phyloP scores from a whole-genome alignment of 2,797 vertebrate species.

The Ctenopoma multispine region DNA sequence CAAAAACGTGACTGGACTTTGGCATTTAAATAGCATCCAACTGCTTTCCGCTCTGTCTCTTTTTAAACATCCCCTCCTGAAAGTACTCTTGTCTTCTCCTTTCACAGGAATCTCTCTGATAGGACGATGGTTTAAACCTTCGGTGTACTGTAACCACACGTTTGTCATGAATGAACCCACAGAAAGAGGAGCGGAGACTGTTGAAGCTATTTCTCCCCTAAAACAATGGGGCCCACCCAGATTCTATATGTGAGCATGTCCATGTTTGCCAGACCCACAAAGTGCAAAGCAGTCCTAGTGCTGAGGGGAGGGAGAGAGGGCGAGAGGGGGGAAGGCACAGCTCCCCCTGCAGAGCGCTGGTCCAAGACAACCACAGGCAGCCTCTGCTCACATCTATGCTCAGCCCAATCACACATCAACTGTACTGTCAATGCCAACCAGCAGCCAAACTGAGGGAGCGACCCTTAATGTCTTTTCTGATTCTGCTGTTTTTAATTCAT shows the following conservation, averaged over 20 bases:
- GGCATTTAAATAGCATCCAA: slow-evolving; percentile 45
- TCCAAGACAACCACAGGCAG: slow-evolving; percentile 57
- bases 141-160: slow-evolving; percentile 42
- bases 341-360: slow-evolving; percentile 56
- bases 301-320: slow-evolving; percentile 24
- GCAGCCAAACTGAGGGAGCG: slow-evolving; percentile 55
- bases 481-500: slow-evolving; percentile 69
- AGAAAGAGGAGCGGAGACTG: slow-evolving; percentile 18
- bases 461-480: slow-evolving; percentile 57
- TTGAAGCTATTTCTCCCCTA: slow-evolving; percentile 39
- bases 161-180: slow-evolving; percentile 59
- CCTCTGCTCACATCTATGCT: slow-evolving; percentile 55
- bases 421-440: slow-evolving; percentile 49
- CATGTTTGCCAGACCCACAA: slow-evolving; percentile 53
- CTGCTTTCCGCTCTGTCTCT: slow-evolving; percentile 9
- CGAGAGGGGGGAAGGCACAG: background rate
- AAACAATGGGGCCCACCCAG: slow-evolving; percentile 50
- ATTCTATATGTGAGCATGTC: slow-evolving; percentile 56
- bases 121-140: slow-evolving; percentile 53
- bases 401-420: slow-evolving; percentile 50
- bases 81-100: slow-evolving; percentile 26
- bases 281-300: slow-evolving; percentile 51
- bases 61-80: slow-evolving; percentile 42
- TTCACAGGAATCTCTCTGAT: slow-evolving; percentile 57
- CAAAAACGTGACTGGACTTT: slow-evolving; percentile 51